Evolutionary conservation across 2,797 vertebrate genomes (phyloP), one percentile per base, ranked within the genome.

Genomic region (Carduelis carduelis): DNA sequence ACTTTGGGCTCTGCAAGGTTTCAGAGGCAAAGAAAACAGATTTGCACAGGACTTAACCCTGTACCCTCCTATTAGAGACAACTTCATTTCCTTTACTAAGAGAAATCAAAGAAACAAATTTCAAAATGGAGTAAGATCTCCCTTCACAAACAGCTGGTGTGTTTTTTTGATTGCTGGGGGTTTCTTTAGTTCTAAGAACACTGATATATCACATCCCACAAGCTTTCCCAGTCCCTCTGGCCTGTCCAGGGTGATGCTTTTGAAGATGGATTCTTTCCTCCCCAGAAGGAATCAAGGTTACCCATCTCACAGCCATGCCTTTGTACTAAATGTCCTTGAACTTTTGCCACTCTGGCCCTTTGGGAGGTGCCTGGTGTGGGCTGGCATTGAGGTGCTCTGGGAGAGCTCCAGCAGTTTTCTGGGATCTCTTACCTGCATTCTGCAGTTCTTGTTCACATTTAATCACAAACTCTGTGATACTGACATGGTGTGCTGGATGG

Each of bases 401-500:
- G 69, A 60, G 83, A 77, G 59, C 80, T 76, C 74, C 1, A 7
- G 24, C 75, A 28, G 21, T 23, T 82, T 57, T 86, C 49, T 4
- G 9, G n/a, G 44, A 12, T 44, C 8, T 28, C 37, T 56, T 46
- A 69, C 66, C 81, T 81, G 65, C 10, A 9, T 81, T 93, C 59
- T 64, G 35, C 72, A 68, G 32, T 49, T 61, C 8, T 44, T 83
- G 35, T 87, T 96, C 69, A 13, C 28, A 34, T 83, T 96, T 86
- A 79, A 64, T 96, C 76, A 65, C 46, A 70, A 47, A 71, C 78
- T 80, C 68, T 27, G 35, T 50, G 30, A 17, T 70, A 49, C 75
- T 90, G 83, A 35, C 82, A 81, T 68, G 49, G 68, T 49, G 22
- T 89, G 92, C 83, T 96, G 83, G 77, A 30, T 95, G 83, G 64